Conservation (phyloP, 2,113 vertebrate species). For the Andinoacara biseriatus region DNA sequence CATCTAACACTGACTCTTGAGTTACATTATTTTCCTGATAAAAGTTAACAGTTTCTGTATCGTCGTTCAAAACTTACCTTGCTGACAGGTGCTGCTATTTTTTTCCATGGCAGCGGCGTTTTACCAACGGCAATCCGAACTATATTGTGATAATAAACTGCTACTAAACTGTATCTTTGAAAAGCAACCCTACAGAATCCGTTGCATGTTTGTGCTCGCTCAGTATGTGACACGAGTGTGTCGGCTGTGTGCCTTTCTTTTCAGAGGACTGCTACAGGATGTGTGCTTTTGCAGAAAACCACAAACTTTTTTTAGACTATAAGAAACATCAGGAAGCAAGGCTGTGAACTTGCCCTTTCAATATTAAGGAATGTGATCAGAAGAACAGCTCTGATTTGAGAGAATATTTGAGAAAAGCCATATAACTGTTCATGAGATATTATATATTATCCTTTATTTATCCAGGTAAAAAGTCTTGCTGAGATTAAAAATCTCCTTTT, state of each 20-base stretch:
- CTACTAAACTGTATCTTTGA: background rate
- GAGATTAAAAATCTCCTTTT: too few species aligned
- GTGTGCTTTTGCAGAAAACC: slow-evolving; percentile 78
- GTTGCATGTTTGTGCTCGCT: background rate
- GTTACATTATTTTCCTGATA: background rate
- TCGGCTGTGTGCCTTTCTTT: background rate
- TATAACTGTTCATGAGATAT: background rate
- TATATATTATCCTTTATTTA: background rate
- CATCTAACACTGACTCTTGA: background rate
- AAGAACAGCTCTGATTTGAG: background rate
- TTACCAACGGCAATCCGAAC: background rate
- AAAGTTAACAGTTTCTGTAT: background rate
- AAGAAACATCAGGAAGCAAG: background rate
- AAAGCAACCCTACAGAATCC: background rate
- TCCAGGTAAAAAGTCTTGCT: too few species aligned
- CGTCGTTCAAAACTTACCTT: slow-evolving; percentile 49
- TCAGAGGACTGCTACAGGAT: slow-evolving; percentile 62
- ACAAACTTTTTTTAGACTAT: slow-evolving; percentile 47
- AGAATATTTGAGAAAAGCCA: background rate
- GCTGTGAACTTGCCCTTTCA: background rate
- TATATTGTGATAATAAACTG: background rate
- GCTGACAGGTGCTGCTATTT: accelerated
- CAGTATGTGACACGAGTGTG: background rate
- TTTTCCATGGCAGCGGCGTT: background rate
- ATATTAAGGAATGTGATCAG: background rate